Evolutionary conservation across 2,113 vertebrate species (phyloP), one percentile per base, ranked within the genome.

Genomic region (Coryphaenoides rupestris): DNA sequence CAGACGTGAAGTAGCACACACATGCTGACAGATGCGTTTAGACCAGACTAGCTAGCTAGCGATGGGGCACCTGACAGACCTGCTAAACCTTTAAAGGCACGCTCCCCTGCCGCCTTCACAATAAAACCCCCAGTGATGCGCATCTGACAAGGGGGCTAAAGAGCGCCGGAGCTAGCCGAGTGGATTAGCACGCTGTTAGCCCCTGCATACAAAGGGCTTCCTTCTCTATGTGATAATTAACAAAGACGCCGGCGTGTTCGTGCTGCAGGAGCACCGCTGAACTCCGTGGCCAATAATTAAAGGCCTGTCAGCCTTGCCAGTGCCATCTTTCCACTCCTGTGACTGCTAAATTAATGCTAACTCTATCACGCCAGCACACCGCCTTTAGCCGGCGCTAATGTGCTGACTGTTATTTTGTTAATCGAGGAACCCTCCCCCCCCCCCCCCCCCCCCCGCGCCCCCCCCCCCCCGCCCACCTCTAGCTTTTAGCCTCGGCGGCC

Each of bases 381-480:
- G 1, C 68, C 63, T 62, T 82, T 75, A 78, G 69, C 67, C 57
- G 24, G 59, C 47, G 62, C 77, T 84, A 80, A 78, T 68, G 77
- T 79, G 74, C 75, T 66, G 75, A 72, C 75, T 61, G 45, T 55
- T 70, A 73, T 50, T 66, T 71, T 66, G 54, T 74, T 88, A 84
- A 84, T 84, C 75, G 73, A 4, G 19, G 72, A 59, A 73, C 65
- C 75, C 66, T 55, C 65, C 55, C 1, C 66, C 84, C 26, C 83
- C 98, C 96, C 95, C 92, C 86, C 1, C 97, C 95, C 16, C 94
- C 95, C 65, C 75, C 66, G 55, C 65, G 53, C 1, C 66, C 84
- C 26, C 83, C 98, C 96, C 95, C 92, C 86, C 1, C 97, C 95
- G n/a, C n/a, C n/a, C n/a, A n/a, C n/a, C n/a, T n/a, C n/a, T n/a